Percentiles rank a stretch among this genome's conserved stretches.
Conservation (phyloP, 2,113 vertebrate genomes). For the Triplophysa dalaica region DNA sequence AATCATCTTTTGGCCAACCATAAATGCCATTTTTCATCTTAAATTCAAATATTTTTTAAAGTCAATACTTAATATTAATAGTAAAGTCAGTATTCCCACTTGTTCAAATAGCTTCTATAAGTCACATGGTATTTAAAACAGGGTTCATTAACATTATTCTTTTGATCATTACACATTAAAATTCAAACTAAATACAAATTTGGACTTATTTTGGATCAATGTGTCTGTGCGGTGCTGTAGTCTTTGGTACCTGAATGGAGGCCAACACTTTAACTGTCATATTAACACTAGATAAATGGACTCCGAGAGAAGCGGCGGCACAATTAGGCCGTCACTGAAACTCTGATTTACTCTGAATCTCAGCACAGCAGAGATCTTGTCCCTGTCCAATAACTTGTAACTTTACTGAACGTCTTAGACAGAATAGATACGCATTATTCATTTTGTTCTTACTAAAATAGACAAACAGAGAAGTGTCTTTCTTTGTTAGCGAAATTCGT, state of each 20-base stretch:
- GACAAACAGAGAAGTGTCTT: too few relatives aligned
- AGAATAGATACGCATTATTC: background rate
- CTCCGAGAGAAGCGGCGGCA: background rate
- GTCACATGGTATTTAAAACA: background rate
- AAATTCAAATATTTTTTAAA: too few relatives aligned
- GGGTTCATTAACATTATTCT: background rate
- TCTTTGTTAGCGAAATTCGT: too few relatives aligned
- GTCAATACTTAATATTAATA: too few relatives aligned
- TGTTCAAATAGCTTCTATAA: background rate
- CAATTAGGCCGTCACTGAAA: background rate
- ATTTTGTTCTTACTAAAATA: too few relatives aligned
- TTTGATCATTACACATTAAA: background rate
- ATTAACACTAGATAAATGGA: constrained; percentile 10
- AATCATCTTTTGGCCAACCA: too few relatives aligned
- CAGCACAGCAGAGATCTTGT: background rate
- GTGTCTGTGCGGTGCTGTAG: background rate
- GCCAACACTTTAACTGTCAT: background rate
- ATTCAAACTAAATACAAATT: background rate
- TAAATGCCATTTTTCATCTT: too few relatives aligned
- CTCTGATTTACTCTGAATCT: constrained; percentile 12
- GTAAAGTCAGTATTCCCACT: too few relatives aligned
- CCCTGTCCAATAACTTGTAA: background rate
- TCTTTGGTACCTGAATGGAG: background rate
- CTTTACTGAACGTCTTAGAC: background rate
- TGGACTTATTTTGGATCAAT: constrained; percentile 14